Base-by-base conservation (phyloP, 2,797 vertebrate species). In the Mastacembelus armatus region DNA sequence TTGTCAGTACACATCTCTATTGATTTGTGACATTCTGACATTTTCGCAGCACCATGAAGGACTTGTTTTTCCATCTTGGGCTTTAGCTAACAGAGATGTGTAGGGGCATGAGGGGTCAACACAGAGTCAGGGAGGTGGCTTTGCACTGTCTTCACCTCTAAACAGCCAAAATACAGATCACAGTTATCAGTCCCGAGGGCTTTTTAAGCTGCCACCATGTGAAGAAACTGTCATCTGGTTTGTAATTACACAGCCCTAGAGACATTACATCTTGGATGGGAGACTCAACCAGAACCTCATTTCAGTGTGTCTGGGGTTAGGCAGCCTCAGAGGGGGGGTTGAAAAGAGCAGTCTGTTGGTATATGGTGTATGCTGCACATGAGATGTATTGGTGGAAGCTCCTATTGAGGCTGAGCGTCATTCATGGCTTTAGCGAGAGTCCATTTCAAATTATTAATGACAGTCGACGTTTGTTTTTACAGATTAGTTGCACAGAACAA, bases 281-380 rank as follows among this genome's bases (percentile, higher is more conserved):
- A 81, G 83, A 84, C 72, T 85, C 88, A 81, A 84, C 75, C 84
- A 84, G 70, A 86, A 90, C 88, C 90, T 85, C 80, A 89, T 86
- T 89, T 76, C 61, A 77, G 74, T 64, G 72, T 56, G 65, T 84
- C 74, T 71, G 74, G 76, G 73, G 78, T 49, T 79, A 78, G 55
- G 62, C 49, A 15, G 66, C 49, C 48, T 58, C 35, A 32, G 65
- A 49, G 57, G 52, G 62, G 51, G 67, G 43, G 69, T 52, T 68
- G 74, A 64, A 55, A 55, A 47, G 67, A 74, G 66, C 61, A 68
- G 74, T 86, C 80, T 72, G 62, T 80, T 74, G 83, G 80, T 77
- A 86, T 87, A 86, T 85, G 80, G 55, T 69, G 67, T 56, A 49
- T 11, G 52, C 52, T 50, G 71, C 71, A 64, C 57, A 73, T 51